These are phyloP conservation scores for Catocala fraxini DNA, from an alignment of 2,888 invertebrate species.

Conservation along the genomic window DNA sequence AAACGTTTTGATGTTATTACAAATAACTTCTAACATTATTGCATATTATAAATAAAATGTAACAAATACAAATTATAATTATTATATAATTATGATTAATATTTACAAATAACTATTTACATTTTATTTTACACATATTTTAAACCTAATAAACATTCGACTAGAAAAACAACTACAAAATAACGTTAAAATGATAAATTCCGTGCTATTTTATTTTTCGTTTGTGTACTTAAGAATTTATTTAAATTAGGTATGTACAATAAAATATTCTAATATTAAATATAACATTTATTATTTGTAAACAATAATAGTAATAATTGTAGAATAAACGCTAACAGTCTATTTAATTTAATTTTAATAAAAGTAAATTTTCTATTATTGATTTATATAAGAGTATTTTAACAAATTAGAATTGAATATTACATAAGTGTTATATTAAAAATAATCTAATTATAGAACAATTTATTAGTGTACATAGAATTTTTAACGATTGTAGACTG, in stretches of 20 bases:
- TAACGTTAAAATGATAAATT: conserved; percentile 49
- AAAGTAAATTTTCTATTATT: background rate
- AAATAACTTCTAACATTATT: conserved; percentile 34
- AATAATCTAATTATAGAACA: background rate
- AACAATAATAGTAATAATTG: conserved; percentile 21
- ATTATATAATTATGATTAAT: conserved; percentile 22
- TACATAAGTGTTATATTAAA: background rate
- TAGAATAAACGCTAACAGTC: conserved; percentile 1
- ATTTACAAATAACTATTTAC: conserved; percentile 57
- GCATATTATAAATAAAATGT: conserved; percentile 30
- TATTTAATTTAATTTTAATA: background rate
- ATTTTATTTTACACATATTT: conserved; percentile 38
- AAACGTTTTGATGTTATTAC: conserved; percentile 34
- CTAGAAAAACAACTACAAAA: conserved; percentile 61
- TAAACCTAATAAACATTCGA: conserved; percentile 50
- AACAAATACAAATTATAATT: conserved; percentile 19
- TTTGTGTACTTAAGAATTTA: conserved; percentile 39
- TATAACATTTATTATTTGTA: conserved; percentile 28
- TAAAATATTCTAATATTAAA: conserved; percentile 27
- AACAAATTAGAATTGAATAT: too few relatives aligned
- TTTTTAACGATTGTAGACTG: too few relatives aligned
- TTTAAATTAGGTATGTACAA: conserved; percentile 38
- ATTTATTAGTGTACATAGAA: too few relatives aligned
- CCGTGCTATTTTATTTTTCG: conserved; percentile 59
- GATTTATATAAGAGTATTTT: background rate